phyloP scores from a whole-genome alignment of 1,140 invertebrate genomes.

The Ptiloglossa arizonensis region DNA sequence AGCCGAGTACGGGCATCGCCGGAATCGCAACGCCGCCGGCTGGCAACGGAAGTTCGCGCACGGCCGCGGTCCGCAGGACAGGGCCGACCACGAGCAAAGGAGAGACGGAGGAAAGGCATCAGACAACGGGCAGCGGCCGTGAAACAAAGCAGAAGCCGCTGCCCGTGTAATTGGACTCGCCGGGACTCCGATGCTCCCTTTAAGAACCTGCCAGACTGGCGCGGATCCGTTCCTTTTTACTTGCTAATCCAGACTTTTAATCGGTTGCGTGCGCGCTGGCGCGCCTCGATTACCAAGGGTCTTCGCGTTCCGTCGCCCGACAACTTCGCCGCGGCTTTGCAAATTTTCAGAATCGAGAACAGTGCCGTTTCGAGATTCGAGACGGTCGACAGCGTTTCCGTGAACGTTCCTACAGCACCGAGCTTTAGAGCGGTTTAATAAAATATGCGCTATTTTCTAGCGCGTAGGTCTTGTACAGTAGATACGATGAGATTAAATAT shows the following conservation, averaged over 20 bases:
- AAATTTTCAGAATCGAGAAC: too few species aligned
- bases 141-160: constrained; percentile 81
- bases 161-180: constrained; percentile 81
- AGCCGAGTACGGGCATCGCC: constrained; percentile 36
- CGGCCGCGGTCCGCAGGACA: constrained; percentile 31
- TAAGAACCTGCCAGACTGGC: constrained; percentile 60
- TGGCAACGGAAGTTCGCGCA: constrained; percentile 51
- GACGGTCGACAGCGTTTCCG: too few species aligned
- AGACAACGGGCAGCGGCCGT: constrained; percentile 76
- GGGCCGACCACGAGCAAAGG: constrained; percentile 25
- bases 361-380: too few species aligned
- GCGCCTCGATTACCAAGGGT: neutral
- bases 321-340: too few species aligned
- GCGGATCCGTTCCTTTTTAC: constrained; percentile 63
- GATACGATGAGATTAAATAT: too few species aligned
- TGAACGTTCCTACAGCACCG: too few species aligned
- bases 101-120: constrained; percentile 56
- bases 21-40: constrained; percentile 49
- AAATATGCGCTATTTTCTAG: too few species aligned
- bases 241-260: constrained; percentile 71
- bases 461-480: too few species aligned
- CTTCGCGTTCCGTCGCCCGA: too few species aligned
- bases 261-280: neutral
- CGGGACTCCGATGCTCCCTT: constrained; percentile 72
- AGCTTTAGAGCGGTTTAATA: too few species aligned